Conservation (phyloP, 2,888 invertebrate species). For the Agrotis ipsilon region DNA sequence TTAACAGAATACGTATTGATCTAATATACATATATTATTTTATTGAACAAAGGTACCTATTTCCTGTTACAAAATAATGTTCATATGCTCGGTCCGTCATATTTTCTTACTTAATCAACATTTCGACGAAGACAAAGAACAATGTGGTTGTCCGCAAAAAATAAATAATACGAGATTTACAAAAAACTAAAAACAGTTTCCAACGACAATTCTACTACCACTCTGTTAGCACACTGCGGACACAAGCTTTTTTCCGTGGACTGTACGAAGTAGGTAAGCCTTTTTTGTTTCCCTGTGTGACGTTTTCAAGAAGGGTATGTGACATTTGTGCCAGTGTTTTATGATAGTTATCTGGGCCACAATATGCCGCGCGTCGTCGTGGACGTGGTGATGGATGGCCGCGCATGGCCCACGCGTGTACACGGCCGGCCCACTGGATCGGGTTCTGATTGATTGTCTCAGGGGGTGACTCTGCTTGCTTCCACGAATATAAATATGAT, state of each 20-base stretch:
- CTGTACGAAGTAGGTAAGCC: constrained; percentile 11
- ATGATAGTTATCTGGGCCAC: constrained; percentile 64
- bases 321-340: constrained; percentile 53
- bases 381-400: constrained; percentile 62
- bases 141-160: too few species aligned
- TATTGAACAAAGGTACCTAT: too few species aligned
- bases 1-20: too few species aligned
- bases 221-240: too few species aligned
- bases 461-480: constrained; percentile 30
- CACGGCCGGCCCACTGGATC: constrained; percentile 37
- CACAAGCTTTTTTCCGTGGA: neutral
- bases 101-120: too few species aligned
- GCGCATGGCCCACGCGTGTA: constrained; percentile 26
- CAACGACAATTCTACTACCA: neutral
- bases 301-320: constrained; percentile 39
- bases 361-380: constrained; percentile 60
- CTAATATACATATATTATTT: too few species aligned
- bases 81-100: too few species aligned
- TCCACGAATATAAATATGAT: constrained; percentile 38
- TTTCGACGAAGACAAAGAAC: too few species aligned
- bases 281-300: constrained; percentile 3
- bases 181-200: too few species aligned
- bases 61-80: too few species aligned
- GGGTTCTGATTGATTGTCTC: constrained; percentile 61
- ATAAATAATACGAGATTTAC: too few species aligned